Evolutionary conservation across 2,797 vertebrate species (phyloP), one percentile per base, ranked within the genome.

Genomic region (Micropoecilia bifurca): DNA sequence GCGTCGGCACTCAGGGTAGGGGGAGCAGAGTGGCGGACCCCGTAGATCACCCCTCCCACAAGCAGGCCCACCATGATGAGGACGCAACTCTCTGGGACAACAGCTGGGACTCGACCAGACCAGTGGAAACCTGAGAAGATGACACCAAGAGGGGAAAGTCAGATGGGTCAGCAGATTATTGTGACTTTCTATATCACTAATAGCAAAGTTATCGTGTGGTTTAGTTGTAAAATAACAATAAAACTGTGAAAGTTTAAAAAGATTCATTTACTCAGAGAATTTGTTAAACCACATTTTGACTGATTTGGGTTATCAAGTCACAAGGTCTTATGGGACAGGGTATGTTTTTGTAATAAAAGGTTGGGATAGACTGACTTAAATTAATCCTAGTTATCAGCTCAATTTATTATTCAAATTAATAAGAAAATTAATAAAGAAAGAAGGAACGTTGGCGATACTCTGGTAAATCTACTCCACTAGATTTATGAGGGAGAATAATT

Each of bases 31-130:
- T 97, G 94, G 0, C 96, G 96, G 6, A 97, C 91, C 0, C 95
- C 95, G 0, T 96, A 97, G 86, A 97, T 97, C 79, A 97, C 95
- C 43, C 96, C 96, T 71, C 96, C 96, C 83, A 97, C 96, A 81
- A 97, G 94, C 48, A 97, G 95, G 10, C 96, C 96, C 43, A 97
- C 93, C 82, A 97, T 97, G 80, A 97, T 96, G 88, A 97, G 85
- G 36, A 97, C 89, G 9, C 96, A 97, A 92, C 95, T 97, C 83
- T 98, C 96, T 0, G 97, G 96, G 66, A 97, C 93, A 0, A 97
- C 94, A 0, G 95, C 94, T 16, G 96, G 95, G 72, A 97, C 93
- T 28, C 95, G 96, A 83, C 96, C 95, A 10, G 95, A 95, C 47
- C 97, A 95, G 28, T 97, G 96, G 91, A 97, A 97, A 6, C 94